Base-by-base conservation (phyloP, 2,113 vertebrate genomes). In the Neopipo cinnamomea region DNA sequence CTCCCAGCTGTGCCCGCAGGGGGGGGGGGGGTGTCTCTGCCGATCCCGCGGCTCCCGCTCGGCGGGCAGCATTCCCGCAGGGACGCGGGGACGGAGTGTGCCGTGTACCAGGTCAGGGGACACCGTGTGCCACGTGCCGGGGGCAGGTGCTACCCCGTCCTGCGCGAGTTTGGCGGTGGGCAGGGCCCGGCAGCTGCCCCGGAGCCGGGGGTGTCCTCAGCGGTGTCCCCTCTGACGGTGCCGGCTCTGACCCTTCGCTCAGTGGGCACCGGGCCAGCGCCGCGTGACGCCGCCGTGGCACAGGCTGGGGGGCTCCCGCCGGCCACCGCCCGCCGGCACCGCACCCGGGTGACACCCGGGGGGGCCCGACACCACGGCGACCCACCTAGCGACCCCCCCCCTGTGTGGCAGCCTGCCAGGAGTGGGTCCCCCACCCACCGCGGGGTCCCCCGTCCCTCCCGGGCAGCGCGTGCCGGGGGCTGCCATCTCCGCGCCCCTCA, bases 201-300 rank as follows among this genome's bases (percentile, higher is more conserved):
- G 5, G 6, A 5, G 39, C 31, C 31, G 9, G 63, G 31, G 47
- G 9, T n/a, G 74, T 3, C 49, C 9, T 18, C 35, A 12, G n/a
- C 50, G 30, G 1, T 49, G 82, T 75, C 59, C 41, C 82, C 42
- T n/a, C 27, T 3, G 59, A 27, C 12, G 55, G 49, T 56, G 82
- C 6, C 71, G 47, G 30, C 59, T 35, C 82, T 93, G 80, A 89
- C 95, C 93, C 76, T 96, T 96, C 42, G 31, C 95, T 75, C 91
- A 86, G 56, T 96, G 88, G 95, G 95, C 91, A 0, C 24, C 21
- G 5, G 1, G 66, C 95, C 95, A 87, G 53, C 37, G 4, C 62
- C 93, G 3, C 3, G 47, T 95, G 95, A 96, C 31, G 2, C 44
- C 2, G 53, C 47, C 1, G 59, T 27, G 11, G 6, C 72, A 33